These are phyloP conservation scores for Phalera bucephala DNA, from an alignment of 2,888 invertebrate species.

Conservation along the genomic window DNA sequence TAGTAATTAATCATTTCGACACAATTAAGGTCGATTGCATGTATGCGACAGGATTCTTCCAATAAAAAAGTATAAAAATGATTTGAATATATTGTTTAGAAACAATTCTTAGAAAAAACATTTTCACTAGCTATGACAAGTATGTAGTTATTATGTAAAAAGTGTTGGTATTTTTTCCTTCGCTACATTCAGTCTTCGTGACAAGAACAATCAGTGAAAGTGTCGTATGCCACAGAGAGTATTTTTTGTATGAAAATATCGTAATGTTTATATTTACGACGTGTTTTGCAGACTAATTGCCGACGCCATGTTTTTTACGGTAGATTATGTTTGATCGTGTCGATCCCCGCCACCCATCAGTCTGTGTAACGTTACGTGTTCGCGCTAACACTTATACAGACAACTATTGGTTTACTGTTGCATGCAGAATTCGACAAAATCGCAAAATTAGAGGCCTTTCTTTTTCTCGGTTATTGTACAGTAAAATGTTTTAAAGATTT, in stretches of 20 bases:
- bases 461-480: too few species aligned
- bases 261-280: conserved; percentile 47
- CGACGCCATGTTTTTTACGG: conserved; percentile 26
- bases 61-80: too few species aligned
- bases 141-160: conserved; percentile 16
- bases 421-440: too few species aligned
- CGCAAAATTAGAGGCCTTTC: too few species aligned
- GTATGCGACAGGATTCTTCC: too few species aligned
- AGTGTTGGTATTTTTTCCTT: conserved; percentile 16
- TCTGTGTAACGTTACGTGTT: conserved; percentile 16
- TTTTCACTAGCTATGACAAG: too few species aligned
- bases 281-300: conserved; percentile 48
- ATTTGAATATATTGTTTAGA: too few species aligned
- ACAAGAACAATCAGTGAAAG: conserved; percentile 73
- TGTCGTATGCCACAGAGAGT: conserved; percentile 50
- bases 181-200: conserved; percentile 43
- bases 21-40: too few species aligned
- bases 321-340: conserved; percentile 40
- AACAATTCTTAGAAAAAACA: too few species aligned
- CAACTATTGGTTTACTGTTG: conserved; percentile 33
- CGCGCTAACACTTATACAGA: too few species aligned
- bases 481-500: too few species aligned
- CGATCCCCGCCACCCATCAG: conserved; percentile 26
- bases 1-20: too few species aligned
- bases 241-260: conserved; percentile 62